Base-by-base conservation (phyloP, 2,888 invertebrate species). In the Toxonevra muliebris region DNA sequence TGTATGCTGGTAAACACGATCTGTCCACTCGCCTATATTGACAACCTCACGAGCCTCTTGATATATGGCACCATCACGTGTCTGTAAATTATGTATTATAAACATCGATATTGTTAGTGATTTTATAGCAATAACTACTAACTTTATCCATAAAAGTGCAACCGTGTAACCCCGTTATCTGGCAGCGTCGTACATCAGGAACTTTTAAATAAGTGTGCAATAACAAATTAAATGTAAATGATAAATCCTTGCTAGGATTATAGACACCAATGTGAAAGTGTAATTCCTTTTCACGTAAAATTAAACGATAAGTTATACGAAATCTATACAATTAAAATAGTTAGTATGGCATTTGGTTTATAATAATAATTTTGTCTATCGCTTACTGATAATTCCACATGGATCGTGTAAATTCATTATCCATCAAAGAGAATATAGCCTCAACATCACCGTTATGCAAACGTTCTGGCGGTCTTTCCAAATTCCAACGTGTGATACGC, bases 191-290 rank as follows among this genome's bases (percentile, higher is more conserved):
- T 58, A 97, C 96, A 86, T 97, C 96, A 71, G 96, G 95, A 82
- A 96, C 96, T 89, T 95, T 95, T 86, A 98, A 94, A 88, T 97
- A 97, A 40, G 97, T 97, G 86, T 97, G 97, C 79, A 97, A 87
- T 72, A 97, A 87, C 86, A 97, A 88, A 86, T 97, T 96, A 87
- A 97, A 98, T 83, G 92, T 92, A 88, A 93, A 94, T 69, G 94
- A 93, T 76, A 93, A 88, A 84, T 95, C 94, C 87, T 94, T 94
- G 88, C 95, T 95, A 45, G 95, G 96, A 87, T 97, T 97, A 86
- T 94, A 94, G 73, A 97, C 94, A 76, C 94, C 94, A 83, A 97
- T 93, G 85, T 95, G 94, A 86, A 95, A 95, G 86, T 95, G 95
- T 41, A 97, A 87, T 84, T 95, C 94, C 85, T 96, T 95, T 86